Conservation (phyloP, 1,140 invertebrate species). For the Oscheius sp. region DNA sequence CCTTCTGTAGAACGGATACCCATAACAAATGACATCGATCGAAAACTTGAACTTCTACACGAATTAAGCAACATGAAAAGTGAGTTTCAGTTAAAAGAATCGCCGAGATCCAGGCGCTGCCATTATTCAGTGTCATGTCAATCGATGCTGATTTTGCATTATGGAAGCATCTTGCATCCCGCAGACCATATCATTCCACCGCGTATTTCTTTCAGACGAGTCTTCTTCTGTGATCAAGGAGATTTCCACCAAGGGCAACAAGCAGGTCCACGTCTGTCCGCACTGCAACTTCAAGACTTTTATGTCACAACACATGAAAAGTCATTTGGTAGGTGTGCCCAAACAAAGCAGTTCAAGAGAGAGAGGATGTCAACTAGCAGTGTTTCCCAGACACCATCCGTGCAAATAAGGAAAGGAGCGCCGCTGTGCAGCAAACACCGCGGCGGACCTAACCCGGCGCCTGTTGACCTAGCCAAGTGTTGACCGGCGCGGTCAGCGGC, state of each 20-base stretch:
- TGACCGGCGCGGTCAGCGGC: conserved; percentile 8
- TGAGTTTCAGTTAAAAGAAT: conserved; percentile 16
- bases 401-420: conserved; percentile 10
- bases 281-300: conserved; percentile 60
- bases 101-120: too few species aligned
- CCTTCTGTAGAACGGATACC: too few species aligned
- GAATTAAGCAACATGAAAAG: conserved; percentile 28
- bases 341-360: not conserved
- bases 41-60: conserved; percentile 6
- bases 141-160: too few species aligned
- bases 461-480: conserved; percentile 8
- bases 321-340: conserved; percentile 51
- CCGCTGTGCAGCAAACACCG: not conserved
- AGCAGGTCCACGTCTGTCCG: conserved; percentile 53
- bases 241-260: conserved; percentile 36
- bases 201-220: not conserved
- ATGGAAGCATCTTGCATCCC: not conserved
- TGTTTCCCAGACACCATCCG: conserved; percentile 9
- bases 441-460: conserved; percentile 7
- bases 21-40: conserved; percentile 7
- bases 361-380: not conserved
- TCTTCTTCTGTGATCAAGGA: conserved; percentile 9
- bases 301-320: conserved; percentile 61
- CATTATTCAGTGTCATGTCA: not conserved
- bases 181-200: not conserved